Base-by-base conservation (phyloP, 2,113 vertebrate species). In the Tympanuchus pallidicinctus region DNA sequence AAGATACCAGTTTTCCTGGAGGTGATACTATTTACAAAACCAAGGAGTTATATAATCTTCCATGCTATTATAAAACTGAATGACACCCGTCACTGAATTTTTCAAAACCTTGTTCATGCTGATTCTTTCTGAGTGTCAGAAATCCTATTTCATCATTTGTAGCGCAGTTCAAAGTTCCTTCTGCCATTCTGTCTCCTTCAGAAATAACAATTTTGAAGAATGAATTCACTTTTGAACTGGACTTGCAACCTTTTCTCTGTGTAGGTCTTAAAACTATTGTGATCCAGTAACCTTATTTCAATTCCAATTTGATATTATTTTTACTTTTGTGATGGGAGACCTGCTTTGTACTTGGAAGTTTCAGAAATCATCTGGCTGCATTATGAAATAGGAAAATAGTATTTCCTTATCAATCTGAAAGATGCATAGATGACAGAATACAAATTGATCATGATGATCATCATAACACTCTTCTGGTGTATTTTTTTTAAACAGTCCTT, bases 391-490 rank as follows among this genome's bases (percentile, higher is more conserved):
- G 5, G 34, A 60, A 82, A 56, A 6, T 45, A 56, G 4, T 45
- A 21, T 80, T 72, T 80, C 40, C 18, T 73, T 70, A 40, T 70
- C 50, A 80, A 24, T 16, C 14, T 19, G 56, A 34, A 70, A 40
- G 56, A 66, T 67, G 43, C 25, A 43, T 2, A 73, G 45, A 27
- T 85, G 40, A 76, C 6, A 36, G 54, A 52, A 76, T 36, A 27
- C 7, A 27, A 42, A 11, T 90, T 84, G 43, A 43, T 18, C 61
- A 1, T 45, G 6, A 65, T 80, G 40, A 76, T 54, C 45, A 71
- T 15, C 0, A 0, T 76, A 92, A 91, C 10, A 71, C 19, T 6
- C 2, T 4, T 77, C 42, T 60, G 30, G 17, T 77, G 60, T 34
- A 73, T 70, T 86, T 65, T 16, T 54, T 17, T 6, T 1, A 3